phyloP scores from a whole-genome alignment of 2,797 vertebrate species.

The Garrulus glandarius region DNA sequence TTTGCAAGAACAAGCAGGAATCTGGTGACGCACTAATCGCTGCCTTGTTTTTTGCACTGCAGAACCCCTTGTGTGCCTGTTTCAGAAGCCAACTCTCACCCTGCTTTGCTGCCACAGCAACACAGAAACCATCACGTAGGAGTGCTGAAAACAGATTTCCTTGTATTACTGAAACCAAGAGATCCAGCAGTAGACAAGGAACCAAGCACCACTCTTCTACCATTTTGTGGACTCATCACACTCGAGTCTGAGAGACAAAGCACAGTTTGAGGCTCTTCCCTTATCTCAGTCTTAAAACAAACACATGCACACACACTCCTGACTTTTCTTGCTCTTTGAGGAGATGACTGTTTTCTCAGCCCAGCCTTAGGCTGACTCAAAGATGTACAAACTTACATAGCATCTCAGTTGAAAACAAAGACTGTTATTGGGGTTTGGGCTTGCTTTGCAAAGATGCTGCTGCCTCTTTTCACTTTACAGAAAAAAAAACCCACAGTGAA shows the following conservation, averaged over 20 bases:
- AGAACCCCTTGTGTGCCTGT: not conserved
- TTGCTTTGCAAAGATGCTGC: not conserved
- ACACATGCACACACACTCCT: not conserved
- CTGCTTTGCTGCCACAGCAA: constrained; percentile 22
- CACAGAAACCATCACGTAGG: not conserved
- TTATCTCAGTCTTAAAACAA: not conserved
- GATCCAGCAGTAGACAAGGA: not conserved
- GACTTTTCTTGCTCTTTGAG: not conserved
- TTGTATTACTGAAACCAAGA: not conserved
- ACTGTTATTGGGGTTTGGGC: not conserved
- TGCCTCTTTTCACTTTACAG: not conserved
- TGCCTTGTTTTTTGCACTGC: not conserved
- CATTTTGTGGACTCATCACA: not conserved
- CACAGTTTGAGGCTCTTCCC: not conserved
- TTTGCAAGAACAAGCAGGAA: not conserved
- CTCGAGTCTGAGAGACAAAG: not conserved
- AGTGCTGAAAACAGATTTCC: not conserved
- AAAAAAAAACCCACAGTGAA: not conserved
- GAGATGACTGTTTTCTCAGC: not conserved
- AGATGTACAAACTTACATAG: not conserved
- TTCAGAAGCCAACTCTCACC: not conserved
- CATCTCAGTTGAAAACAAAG: not conserved
- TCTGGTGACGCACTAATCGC: not conserved
- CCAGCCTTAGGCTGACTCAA: not conserved
- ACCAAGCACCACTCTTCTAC: not conserved